Base-by-base conservation (phyloP, 2,113 vertebrate species). In the Vombatus ursinus region DNA sequence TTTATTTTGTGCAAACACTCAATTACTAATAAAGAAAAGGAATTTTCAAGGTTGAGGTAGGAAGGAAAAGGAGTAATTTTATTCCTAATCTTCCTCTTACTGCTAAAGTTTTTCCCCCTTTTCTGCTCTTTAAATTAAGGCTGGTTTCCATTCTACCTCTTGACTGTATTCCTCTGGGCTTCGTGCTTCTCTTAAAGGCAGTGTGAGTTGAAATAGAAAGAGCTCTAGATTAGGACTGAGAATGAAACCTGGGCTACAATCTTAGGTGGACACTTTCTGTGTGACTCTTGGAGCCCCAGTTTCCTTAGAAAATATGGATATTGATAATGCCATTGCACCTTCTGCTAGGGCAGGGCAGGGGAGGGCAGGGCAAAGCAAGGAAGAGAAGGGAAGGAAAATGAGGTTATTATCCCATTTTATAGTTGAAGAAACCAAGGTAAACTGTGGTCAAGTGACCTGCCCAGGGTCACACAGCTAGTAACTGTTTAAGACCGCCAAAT, bases 1-100 rank as follows among this genome's bases (percentile, higher is more conserved):
- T 77, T 52, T 92, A 90, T 53, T 93, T 10, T 44, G 89, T 50
- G 90, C 1, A 90, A 95, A 19, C 49, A 50, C 12, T 89, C 52
- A 22, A 95, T 92, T 93, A 37, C 11, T 90, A 93, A 6, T n/a
- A 96, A 95, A 26, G 11, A 23, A 92, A 24, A 93, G n/a, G n/a
- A 77, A 57, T 54, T 84, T 92, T 90, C 89, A 93, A 51, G 48
- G 16, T 2, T 77, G 14, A 92, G 44, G 47, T 31, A 44, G 11
- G 31, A 91, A 94, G 37, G 77, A 89, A 84, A 10, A 91, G 26
- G 23, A 93, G 91, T 53, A 28, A 47, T 50, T 96, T 50, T 52
- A 84, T 89, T 47, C 37, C n/a, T 1, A 84, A 95, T 8, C 51
- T 92, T 49, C n/a, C 68, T 84, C 68, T 84, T 84, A 44, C 61